These are phyloP conservation scores for Drosophila mojavensis DNA, from an alignment of 1,140 invertebrate species.

Conservation along the genomic window DNA sequence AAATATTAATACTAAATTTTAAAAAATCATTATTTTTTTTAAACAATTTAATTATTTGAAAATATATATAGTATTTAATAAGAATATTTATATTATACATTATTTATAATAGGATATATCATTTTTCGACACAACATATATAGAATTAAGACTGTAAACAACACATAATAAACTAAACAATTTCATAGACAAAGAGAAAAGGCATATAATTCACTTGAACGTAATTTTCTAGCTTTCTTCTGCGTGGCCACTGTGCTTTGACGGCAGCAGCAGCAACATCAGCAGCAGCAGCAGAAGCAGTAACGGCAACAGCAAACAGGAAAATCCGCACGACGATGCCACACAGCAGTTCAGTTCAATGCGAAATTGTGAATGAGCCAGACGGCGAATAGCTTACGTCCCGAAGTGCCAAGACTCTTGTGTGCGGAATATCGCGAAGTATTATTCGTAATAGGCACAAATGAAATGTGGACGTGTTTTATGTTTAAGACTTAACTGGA, in stretches of 20 bases:
- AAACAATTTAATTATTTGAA: too few species aligned
- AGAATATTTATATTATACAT: too few species aligned
- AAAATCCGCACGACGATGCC: slow-evolving; percentile 76
- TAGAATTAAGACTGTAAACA: too few species aligned
- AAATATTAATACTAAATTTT: too few species aligned
- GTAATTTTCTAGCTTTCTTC: neutral
- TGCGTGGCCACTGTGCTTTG: slow-evolving; percentile 24
- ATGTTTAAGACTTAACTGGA: slow-evolving; percentile 7
- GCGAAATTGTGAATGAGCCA: slow-evolving; percentile 75
- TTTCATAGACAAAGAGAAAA: too few species aligned
- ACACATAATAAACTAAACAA: too few species aligned
- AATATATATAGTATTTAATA: too few species aligned
- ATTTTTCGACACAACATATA: too few species aligned
- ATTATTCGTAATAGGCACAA: slow-evolving; percentile 20
- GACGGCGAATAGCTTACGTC: slow-evolving; percentile 62
- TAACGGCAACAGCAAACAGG: slow-evolving; percentile 67
- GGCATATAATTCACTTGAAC: neutral
- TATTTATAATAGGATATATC: too few species aligned
- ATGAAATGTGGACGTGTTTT: slow-evolving; percentile 22
- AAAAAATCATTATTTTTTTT: too few species aligned
- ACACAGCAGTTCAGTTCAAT: slow-evolving; percentile 76
- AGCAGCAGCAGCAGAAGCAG: slow-evolving; percentile 37
- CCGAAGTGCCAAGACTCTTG: slow-evolving; percentile 34
- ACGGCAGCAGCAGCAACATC: slow-evolving; percentile 21
- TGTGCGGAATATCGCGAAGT: slow-evolving; percentile 28